Conservation (phyloP, 2,888 invertebrate species). For the Metopia argyrocephala region DNA sequence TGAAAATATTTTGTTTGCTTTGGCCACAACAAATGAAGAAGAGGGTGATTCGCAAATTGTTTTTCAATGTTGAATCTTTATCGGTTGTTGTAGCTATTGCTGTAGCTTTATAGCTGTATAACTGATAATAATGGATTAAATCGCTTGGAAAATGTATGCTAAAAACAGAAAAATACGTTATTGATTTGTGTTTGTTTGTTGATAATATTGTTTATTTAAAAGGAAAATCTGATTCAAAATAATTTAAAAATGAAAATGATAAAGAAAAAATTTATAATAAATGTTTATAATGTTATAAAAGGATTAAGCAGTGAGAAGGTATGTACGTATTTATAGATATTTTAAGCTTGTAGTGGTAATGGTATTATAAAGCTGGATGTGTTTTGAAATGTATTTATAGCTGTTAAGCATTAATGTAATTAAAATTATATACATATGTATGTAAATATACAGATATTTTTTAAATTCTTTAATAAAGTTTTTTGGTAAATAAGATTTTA, state of each 20-base stretch:
- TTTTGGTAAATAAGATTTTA: no score
- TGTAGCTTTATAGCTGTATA: neutral
- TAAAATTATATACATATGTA: no score
- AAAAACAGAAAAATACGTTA: slow-evolving; percentile 29
- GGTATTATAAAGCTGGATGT: no score
- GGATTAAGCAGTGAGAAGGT: neutral
- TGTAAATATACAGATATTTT: no score
- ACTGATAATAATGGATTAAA: slow-evolving; percentile 39
- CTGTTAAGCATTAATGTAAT: no score
- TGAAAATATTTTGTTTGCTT: slow-evolving; percentile 18
- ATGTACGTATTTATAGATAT: neutral
- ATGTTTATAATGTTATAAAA: neutral
- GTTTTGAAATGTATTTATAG: no score
- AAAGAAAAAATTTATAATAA: neutral
- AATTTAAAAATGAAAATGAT: neutral
- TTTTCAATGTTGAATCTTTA: slow-evolving; percentile 37
- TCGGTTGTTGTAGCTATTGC: neutral
- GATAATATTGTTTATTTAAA: neutral
- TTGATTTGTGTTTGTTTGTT: slow-evolving; percentile 27
- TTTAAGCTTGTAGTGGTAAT: no score
- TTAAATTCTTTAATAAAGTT: no score
- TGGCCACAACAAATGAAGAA: neutral
- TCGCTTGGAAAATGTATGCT: slow-evolving; percentile 45
- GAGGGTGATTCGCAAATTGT: slow-evolving; percentile 45
- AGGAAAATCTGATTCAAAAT: slow-evolving; percentile 21